Conservation (phyloP, 2,797 vertebrate genomes). For the Artibeus jamaicensis region DNA sequence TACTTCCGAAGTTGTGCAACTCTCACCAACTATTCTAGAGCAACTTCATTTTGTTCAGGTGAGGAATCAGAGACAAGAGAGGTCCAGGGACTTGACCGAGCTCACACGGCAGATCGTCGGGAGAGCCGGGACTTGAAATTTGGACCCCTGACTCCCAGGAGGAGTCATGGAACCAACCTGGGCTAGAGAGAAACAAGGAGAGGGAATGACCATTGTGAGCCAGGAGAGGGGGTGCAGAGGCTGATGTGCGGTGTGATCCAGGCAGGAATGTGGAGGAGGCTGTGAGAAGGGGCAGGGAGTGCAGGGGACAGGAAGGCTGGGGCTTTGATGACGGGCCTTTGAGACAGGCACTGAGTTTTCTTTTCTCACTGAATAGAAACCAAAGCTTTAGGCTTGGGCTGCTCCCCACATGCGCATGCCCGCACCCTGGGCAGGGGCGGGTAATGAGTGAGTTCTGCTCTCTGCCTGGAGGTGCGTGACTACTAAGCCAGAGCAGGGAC, state of each 20-base stretch:
- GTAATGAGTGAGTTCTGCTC: not conserved
- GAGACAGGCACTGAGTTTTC: not conserved
- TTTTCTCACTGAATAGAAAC: not conserved
- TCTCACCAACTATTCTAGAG: constrained; percentile 23
- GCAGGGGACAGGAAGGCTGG: not conserved
- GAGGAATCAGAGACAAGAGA: not conserved
- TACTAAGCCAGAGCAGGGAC: not conserved
- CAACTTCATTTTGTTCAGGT: not conserved
- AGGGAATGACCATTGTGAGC: not conserved
- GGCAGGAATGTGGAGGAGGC: not conserved
- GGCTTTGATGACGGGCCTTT: not conserved
- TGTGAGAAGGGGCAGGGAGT: not conserved
- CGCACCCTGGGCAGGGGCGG: not conserved
- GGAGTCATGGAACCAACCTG: not conserved
- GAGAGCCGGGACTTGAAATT: not conserved
- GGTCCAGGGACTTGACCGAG: not conserved
- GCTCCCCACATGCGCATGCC: not conserved
- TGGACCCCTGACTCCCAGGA: not conserved
- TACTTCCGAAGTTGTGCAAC: not conserved
- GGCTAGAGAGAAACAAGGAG: not conserved
- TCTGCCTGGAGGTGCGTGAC: constrained; percentile 2
- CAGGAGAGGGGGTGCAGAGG: not conserved
- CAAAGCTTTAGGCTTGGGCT: not conserved
- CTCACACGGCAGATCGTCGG: not conserved
- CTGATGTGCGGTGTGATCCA: not conserved